A percentile compares a stretch with the other conserved stretches of the same genome.
phyloP scores from a whole-genome alignment of 2,888 invertebrate species.

The Xanthia togata region DNA sequence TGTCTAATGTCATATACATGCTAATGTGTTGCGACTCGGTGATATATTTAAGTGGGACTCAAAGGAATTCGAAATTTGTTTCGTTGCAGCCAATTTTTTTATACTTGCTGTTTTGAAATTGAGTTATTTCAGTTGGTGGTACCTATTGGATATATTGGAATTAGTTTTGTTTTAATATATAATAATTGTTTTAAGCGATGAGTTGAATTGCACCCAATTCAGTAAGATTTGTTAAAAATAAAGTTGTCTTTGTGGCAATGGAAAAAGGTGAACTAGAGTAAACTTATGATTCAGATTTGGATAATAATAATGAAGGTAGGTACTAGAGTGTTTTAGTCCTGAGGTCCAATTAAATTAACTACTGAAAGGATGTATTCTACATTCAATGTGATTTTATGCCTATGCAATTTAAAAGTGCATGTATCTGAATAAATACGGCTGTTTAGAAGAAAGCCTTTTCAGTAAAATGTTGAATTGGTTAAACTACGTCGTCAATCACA shows the following conservation, averaged over 20 bases:
- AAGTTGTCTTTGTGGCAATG: not conserved
- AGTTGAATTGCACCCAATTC: not conserved
- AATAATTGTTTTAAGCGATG: not conserved
- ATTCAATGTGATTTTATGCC: not conserved
- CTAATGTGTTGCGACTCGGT: slow-evolving; percentile 76
- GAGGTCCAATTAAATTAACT: not conserved
- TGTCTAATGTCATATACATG: slow-evolving; percentile 84
- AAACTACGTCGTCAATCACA: not conserved
- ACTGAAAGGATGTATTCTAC: not conserved
- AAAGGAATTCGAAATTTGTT: slow-evolving; percentile 66
- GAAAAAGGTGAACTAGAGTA: not conserved
- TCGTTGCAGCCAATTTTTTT: slow-evolving; percentile 28
- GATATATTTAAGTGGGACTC: slow-evolving; percentile 63
- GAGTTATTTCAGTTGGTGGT: not conserved
- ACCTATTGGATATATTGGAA: slow-evolving; percentile 1
- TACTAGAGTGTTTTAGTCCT: not conserved
- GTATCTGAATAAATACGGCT: not conserved
- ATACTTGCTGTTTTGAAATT: slow-evolving; percentile 18
- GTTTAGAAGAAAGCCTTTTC: not conserved
- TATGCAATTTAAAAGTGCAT: not conserved
- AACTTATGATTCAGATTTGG: not conserved
- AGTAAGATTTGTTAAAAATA: not conserved
- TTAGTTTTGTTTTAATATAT: not conserved
- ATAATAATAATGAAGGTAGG: not conserved
- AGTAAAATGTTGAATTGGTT: not conserved